Conservation (phyloP, 2,888 invertebrate species). For the Lycaena phlaeas region DNA sequence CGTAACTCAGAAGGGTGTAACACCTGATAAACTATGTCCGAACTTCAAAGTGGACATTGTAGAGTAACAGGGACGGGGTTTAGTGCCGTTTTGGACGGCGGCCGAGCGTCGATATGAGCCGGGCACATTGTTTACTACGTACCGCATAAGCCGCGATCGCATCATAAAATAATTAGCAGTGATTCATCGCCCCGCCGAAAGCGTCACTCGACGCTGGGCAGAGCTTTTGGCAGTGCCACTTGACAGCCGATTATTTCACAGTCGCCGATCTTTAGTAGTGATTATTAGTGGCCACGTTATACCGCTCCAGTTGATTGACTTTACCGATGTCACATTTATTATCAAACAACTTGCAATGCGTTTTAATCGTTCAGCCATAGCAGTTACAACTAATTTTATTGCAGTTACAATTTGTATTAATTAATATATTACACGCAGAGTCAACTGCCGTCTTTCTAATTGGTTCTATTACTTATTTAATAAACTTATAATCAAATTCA, state of each 20-base stretch:
- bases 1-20: conserved; percentile 20
- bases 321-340: conserved; percentile 4
- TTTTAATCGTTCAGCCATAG: background rate
- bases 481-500: too few species aligned
- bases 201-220: conserved; percentile 43
- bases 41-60: conserved; percentile 56
- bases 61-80: conserved; percentile 43
- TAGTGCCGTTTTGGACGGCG: conserved; percentile 43
- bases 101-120: conserved; percentile 34
- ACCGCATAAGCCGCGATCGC: conserved; percentile 21
- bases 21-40: conserved; percentile 37
- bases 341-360: background rate
- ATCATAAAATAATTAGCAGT: conserved; percentile 62
- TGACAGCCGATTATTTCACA: conserved; percentile 66
- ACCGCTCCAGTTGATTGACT: background rate
- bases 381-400: background rate
- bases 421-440: too few species aligned
- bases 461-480: too few species aligned
- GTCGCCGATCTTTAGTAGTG: conserved; percentile 53
- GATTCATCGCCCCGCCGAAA: conserved; percentile 56
- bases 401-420: background rate
- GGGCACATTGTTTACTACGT: conserved; percentile 16
- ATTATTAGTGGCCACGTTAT: conserved; percentile 50
- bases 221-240: conserved; percentile 60
- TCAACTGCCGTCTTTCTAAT: too few species aligned